Evolutionary conservation across 2,888 invertebrate genomes (phyloP).

Genomic region (Cerceris rybyensis): DNA sequence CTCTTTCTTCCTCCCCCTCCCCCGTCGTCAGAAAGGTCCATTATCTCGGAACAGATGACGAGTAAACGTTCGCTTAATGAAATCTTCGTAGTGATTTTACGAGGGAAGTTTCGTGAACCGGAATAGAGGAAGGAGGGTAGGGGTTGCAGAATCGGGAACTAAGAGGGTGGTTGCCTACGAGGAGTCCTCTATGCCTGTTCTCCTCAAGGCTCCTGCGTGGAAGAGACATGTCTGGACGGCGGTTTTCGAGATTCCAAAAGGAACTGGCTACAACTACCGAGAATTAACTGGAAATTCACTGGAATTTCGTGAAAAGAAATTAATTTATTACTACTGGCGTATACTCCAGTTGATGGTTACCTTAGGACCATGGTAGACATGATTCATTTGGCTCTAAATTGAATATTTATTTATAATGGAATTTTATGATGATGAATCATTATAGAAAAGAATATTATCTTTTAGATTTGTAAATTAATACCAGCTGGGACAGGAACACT

Average conservation of each 20-base stretch:
- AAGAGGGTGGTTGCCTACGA: conserved; percentile 30
- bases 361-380: too few species aligned
- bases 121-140: conserved; percentile 42
- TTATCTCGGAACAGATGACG: conserved; percentile 69
- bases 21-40: conserved; percentile 58
- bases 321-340: conserved; percentile 9
- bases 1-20: conserved; percentile 19
- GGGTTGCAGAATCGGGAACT: not conserved
- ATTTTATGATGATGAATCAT: too few species aligned
- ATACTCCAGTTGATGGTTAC: too few species aligned
- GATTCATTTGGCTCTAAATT: too few species aligned
- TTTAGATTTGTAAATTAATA: too few species aligned
- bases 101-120: conserved; percentile 68
- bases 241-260: conserved; percentile 53
- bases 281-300: conserved; percentile 57
- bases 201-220: conserved; percentile 25
- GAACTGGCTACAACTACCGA: conserved; percentile 37
- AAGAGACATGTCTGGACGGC: conserved; percentile 21
- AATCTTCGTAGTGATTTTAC: conserved; percentile 74
- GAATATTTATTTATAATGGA: too few species aligned
- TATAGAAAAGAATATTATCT: too few species aligned
- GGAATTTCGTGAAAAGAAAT: conserved; percentile 15
- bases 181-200: conserved; percentile 23
- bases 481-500: too few species aligned
- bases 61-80: conserved; percentile 71